A percentile compares a stretch with the other conserved stretches of the same genome.
Conservation (phyloP, 23 tunicate species). For the Trididemnum nubilum region DNA sequence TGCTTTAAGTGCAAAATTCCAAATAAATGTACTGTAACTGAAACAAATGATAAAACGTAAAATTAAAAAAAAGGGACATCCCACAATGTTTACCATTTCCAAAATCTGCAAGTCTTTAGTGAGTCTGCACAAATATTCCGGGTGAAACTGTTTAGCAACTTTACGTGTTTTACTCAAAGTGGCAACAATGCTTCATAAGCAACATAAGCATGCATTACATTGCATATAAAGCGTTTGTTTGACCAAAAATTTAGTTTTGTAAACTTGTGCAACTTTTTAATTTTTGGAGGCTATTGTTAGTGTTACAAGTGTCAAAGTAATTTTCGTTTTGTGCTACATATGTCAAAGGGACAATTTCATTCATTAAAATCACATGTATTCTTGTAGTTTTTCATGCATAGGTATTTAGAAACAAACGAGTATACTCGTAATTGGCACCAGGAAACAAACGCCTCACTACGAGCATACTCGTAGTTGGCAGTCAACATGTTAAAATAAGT, state of each 20-base stretch:
- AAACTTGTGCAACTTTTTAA: not conserved
- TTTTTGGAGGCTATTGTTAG: constrained; percentile 25
- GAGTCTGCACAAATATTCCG: no score
- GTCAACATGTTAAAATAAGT: constrained; percentile 34
- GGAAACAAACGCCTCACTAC: constrained; percentile 24
- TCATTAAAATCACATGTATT: constrained; percentile 14
- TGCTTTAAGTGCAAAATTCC: constrained; percentile 6
- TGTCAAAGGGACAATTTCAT: constrained; percentile 17
- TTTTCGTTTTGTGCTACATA: constrained; percentile 24
- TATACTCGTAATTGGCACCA: constrained; percentile 32
- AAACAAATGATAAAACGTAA: constrained; percentile 4
- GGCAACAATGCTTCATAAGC: constrained; percentile 34
- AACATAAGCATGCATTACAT: not conserved
- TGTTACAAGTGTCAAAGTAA: constrained; percentile 24
- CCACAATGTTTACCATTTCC: not conserved
- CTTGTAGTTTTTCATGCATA: constrained; percentile 11
- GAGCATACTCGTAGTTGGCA: constrained; percentile 18
- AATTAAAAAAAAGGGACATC: constrained; percentile 13
- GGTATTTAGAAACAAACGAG: constrained; percentile 27
- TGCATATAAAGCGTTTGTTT: constrained; percentile 14
- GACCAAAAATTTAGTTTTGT: not conserved
- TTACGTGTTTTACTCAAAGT: constrained; percentile 16
- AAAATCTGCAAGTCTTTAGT: not conserved
- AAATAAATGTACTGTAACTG: constrained; percentile 10
- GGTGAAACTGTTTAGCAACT: constrained; percentile 15